Conservation (phyloP, 1,140 invertebrate genomes). For the roundworm (Caenorhabditis elegans) region WBcel235 BX284606.5:9400001-9400500, state of each 20-base stretch:
- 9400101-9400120: slow-evolving; percentile 58
- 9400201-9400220: background rate
- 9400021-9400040: slow-evolving; percentile 45
- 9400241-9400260: slow-evolving; percentile 68
- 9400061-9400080: slow-evolving; percentile 66
- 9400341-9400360: too few relatives aligned
- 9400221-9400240: slow-evolving; percentile 41
- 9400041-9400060: slow-evolving; percentile 54
- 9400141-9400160: too few relatives aligned
- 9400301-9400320: background rate
- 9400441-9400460: too few relatives aligned
- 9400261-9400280: slow-evolving; percentile 74
- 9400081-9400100: slow-evolving; percentile 38
- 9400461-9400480: too few relatives aligned
- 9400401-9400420: too few relatives aligned
- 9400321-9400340: too few relatives aligned
- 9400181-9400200: background rate
- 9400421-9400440: too few relatives aligned
- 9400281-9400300: slow-evolving; percentile 77
- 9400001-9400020: slow-evolving; percentile 73
- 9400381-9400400: too few relatives aligned
- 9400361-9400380: too few relatives aligned
- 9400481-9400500: too few relatives aligned
- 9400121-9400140: too few relatives aligned
- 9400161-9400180: too few relatives aligned